A percentile compares a stretch with the other conserved stretches of the same genome.
phyloP scores from a whole-genome alignment of 2,797 vertebrate genomes.

The Danio jaintianensis region DNA sequence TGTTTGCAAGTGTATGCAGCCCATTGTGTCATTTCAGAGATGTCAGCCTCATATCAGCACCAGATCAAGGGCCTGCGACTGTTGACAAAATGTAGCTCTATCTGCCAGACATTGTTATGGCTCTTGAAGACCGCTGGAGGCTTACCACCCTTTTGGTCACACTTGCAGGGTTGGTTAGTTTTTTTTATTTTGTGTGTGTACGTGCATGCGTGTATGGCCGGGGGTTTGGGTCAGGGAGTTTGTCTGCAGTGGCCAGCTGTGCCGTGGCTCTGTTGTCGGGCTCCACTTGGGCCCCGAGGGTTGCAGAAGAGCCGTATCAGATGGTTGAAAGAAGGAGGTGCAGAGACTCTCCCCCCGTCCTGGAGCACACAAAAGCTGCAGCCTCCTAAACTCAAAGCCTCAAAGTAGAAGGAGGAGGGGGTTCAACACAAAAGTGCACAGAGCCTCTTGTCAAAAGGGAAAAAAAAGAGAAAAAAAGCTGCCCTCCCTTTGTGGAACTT shows the following conservation, averaged over 20 bases:
- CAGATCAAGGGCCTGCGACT: slow-evolving; percentile 56
- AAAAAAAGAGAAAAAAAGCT: slow-evolving; percentile 47
- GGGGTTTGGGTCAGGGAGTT: slow-evolving; percentile 46
- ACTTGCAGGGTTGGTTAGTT: slow-evolving; percentile 22
- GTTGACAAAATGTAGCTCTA: slow-evolving; percentile 63
- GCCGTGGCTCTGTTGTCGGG: slow-evolving; percentile 44
- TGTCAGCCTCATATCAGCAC: slow-evolving; percentile 5
- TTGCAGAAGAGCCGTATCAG: slow-evolving; percentile 65
- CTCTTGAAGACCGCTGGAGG: slow-evolving; percentile 45
- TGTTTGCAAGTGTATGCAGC: slow-evolving; percentile 24
- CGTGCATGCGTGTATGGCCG: slow-evolving; percentile 20
- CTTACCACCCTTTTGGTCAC: slow-evolving; percentile 5
- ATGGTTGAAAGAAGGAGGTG: slow-evolving; percentile 62
- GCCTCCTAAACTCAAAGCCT: slow-evolving; percentile 71
- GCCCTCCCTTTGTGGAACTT: slow-evolving; percentile 64
- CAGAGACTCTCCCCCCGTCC: slow-evolving; percentile 37
- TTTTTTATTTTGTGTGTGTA: slow-evolving; percentile 13
- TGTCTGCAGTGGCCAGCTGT: slow-evolving; percentile 63
- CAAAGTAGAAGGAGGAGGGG: slow-evolving; percentile 17
- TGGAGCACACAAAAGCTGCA: slow-evolving; percentile 73
- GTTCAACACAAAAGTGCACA: slow-evolving; percentile 71
- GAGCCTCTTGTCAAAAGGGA: slow-evolving; percentile 61
- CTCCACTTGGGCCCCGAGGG: slow-evolving; percentile 54
- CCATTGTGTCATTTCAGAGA: slow-evolving; percentile 16
- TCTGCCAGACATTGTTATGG: slow-evolving; percentile 57